A percentile compares a stretch with the other conserved stretches of the same genome.
phyloP scores from a whole-genome alignment of 2,888 invertebrate genomes.

The Sminthurides aquaticus region DNA sequence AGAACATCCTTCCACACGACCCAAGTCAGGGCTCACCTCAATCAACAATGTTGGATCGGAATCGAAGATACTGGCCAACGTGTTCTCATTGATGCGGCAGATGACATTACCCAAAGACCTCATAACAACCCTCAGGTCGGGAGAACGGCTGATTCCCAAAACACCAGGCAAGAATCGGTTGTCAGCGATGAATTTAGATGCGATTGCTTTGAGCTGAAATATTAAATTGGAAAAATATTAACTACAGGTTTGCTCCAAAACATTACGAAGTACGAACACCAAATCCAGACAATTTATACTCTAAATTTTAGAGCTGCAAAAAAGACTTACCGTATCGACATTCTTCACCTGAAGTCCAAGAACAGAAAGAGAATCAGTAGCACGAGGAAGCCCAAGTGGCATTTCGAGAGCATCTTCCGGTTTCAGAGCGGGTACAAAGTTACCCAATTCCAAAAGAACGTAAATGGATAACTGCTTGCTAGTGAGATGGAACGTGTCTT shows the following conservation, averaged over 20 bases:
- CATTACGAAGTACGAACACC: too few species aligned
- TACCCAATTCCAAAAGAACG: slow-evolving; percentile 38
- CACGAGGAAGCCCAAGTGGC: slow-evolving; percentile 31
- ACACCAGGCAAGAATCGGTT: slow-evolving; percentile 36
- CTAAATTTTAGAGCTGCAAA: too few species aligned
- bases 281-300: too few species aligned
- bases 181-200: slow-evolving; percentile 38
- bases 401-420: slow-evolving; percentile 14
- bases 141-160: slow-evolving; percentile 29
- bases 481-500: slow-evolving; percentile 27
- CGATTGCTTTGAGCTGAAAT: slow-evolving; percentile 37
- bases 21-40: slow-evolving; percentile 36
- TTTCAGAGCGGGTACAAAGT: slow-evolving; percentile 33
- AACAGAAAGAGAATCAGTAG: slow-evolving; percentile 32
- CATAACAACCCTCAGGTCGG: slow-evolving; percentile 35
- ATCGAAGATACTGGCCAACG: slow-evolving; percentile 38
- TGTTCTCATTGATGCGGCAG: slow-evolving; percentile 34
- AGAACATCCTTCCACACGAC: slow-evolving; percentile 37
- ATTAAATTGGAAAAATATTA: too few species aligned
- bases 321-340: slow-evolving; percentile 28
- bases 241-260: too few species aligned
- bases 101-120: slow-evolving; percentile 38
- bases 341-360: slow-evolving; percentile 32
- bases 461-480: slow-evolving; percentile 25
- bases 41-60: slow-evolving; percentile 34